phyloP scores from a whole-genome alignment of 1,140 invertebrate genomes.

The Trypoxylus dichotomus region DNA sequence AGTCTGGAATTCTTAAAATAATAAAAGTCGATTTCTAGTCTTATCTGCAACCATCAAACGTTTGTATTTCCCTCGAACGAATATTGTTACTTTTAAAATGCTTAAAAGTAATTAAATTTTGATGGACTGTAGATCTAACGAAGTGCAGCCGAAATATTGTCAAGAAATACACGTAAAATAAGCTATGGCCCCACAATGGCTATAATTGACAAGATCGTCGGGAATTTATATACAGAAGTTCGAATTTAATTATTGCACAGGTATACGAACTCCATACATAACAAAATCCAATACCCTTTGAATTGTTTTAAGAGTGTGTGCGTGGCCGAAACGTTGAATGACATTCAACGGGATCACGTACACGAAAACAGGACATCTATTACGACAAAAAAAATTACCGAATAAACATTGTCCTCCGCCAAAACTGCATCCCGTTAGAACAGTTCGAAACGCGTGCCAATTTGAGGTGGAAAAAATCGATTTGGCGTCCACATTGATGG shows the following conservation, averaged over 20 bases:
- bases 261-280: no score
- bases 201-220: no score
- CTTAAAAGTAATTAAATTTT: not conserved
- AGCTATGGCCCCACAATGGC: no score
- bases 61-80: not conserved
- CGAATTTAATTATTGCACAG: no score
- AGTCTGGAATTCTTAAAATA: not conserved
- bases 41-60: not conserved
- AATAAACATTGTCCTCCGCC: not conserved
- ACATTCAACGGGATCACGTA: no score
- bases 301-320: no score
- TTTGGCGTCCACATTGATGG: not conserved
- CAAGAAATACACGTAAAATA: no score
- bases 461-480: not conserved
- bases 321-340: no score
- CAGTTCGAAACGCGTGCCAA: not conserved
- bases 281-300: no score
- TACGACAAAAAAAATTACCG: not conserved
- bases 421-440: not conserved
- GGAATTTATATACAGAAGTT: no score
- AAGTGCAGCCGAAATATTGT: not conserved
- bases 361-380: no score
- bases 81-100: not conserved
- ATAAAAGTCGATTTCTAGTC: not conserved
- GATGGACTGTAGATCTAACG: not conserved